Evolutionary conservation across 2,113 vertebrate genomes (phyloP), one percentile per base, ranked within the genome.

Genomic region (Penelope pileata): DNA sequence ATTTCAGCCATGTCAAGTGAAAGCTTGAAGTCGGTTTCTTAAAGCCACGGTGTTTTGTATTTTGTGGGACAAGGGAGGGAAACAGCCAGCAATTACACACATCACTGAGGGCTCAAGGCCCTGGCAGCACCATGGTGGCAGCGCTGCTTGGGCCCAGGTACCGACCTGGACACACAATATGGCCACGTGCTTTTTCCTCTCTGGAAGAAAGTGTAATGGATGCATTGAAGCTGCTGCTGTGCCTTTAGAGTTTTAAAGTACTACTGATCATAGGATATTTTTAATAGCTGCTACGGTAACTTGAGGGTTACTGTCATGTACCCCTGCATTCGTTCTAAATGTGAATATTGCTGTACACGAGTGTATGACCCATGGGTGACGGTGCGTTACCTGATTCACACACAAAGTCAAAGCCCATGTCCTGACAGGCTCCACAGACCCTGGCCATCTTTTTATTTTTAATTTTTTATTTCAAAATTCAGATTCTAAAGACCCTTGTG

Each of bases 81-180:
- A 88, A 83, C 18, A 62, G 79, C 82, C 58, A 60, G 72, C 83
- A 79, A 69, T 80, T 96, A 53, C 45, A 47, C 24, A 3, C 68
- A 43, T 83, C 91, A 62, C 59, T 22, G 24, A 3, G 0, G 48
- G 62, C 80, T 76, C n/a, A 26, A 29, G 91, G 77, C 30, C 11
- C 68, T 21, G 66, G 74, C 88, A 88, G 79, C 75, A 73, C 86
- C 94, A 74, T 76, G 75, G 85, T 88, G 93, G 93, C 6, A 3
- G 88, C 30, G 7, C 75, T 80, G 85, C 76, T 62, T 69, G 42
- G 50, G 45, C 40, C 58, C 67, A 29, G 79, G 75, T 80, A 48
- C 72, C 76, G 85, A 80, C 88, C 91, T 90, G 93, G 88, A 91
- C 94, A 94, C 5, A 9, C 2, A 59, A 80, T 78, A 66, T 0